Conservation (phyloP, 2,797 vertebrate species). For the Nasua narica region DNA sequence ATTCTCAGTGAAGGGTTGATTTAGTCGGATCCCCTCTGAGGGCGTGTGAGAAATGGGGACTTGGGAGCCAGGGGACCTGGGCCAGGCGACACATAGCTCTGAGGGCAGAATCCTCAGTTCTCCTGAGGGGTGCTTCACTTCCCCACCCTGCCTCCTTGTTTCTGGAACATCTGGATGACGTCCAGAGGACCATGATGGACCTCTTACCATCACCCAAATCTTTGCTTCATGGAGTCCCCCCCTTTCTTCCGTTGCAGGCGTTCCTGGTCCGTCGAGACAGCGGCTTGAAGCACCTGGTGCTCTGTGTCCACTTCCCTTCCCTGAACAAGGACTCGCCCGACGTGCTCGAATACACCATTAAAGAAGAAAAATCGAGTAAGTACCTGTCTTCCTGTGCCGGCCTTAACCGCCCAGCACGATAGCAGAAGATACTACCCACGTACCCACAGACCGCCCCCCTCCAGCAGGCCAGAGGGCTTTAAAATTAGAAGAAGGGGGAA, state of each 20-base stretch:
- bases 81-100: neutral
- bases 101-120: neutral
- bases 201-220: neutral
- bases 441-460: neutral
- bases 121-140: neutral
- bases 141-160: neutral
- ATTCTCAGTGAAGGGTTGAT: neutral
- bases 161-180: neutral
- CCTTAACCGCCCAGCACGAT: neutral
- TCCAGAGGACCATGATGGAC: neutral
- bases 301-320: conserved; percentile 86
- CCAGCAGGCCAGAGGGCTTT: neutral
- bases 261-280: conserved; percentile 87
- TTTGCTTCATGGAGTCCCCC: neutral
- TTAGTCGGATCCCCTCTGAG: too few relatives aligned
- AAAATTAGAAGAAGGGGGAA: neutral
- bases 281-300: conserved; percentile 81
- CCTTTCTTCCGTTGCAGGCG: conserved; percentile 74
- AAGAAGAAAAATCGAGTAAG: conserved; percentile 92
- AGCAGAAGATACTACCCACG: neutral
- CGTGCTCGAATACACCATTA: conserved; percentile 86
- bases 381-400: neutral
- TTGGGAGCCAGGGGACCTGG: neutral
- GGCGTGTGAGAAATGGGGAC: neutral
- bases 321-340: conserved; percentile 65